These are phyloP conservation scores for Eristalis intricaria DNA, from an alignment of 2,888 invertebrate genomes.

Conservation along the genomic window DNA sequence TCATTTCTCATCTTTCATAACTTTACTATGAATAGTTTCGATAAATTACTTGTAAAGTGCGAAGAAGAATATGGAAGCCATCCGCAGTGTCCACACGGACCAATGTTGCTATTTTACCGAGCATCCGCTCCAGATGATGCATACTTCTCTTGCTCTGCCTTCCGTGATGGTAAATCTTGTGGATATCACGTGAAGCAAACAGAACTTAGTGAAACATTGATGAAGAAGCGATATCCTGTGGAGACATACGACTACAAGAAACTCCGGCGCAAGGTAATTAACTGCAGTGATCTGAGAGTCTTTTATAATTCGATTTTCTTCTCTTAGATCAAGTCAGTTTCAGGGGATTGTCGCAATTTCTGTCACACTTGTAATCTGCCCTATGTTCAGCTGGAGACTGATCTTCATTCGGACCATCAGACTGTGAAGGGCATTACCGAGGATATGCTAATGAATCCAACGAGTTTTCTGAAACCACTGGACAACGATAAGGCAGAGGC, in stretches of 20 bases:
- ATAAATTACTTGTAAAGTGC: conserved; percentile 75
- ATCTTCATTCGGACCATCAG: conserved; percentile 84
- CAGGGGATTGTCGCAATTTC: conserved; percentile 82
- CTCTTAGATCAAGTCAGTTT: conserved; percentile 39
- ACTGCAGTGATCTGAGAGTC: background rate
- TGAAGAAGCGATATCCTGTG: conserved; percentile 61
- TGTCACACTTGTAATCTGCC: conserved; percentile 86
- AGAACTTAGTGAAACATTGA: conserved; percentile 70
- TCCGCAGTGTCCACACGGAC: conserved; percentile 89
- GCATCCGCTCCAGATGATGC: conserved; percentile 72
- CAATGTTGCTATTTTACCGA: conserved; percentile 87
- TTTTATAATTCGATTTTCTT: background rate
- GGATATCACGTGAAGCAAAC: conserved; percentile 83
- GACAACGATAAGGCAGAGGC: conserved; percentile 91
- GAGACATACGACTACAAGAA: conserved; percentile 62
- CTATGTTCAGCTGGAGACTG: conserved; percentile 76
- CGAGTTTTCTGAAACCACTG: conserved; percentile 86
- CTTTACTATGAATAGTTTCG: conserved; percentile 1
- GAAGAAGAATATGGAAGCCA: conserved; percentile 85
- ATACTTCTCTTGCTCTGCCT: conserved; percentile 92
- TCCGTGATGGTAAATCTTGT: conserved; percentile 90
- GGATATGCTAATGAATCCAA: conserved; percentile 84
- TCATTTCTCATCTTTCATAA: background rate
- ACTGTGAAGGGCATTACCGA: conserved; percentile 83
- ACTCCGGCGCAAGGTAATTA: conserved; percentile 66